Base-by-base conservation (phyloP, 2,797 vertebrate genomes). In the Sebastes hubbsi region DNA sequence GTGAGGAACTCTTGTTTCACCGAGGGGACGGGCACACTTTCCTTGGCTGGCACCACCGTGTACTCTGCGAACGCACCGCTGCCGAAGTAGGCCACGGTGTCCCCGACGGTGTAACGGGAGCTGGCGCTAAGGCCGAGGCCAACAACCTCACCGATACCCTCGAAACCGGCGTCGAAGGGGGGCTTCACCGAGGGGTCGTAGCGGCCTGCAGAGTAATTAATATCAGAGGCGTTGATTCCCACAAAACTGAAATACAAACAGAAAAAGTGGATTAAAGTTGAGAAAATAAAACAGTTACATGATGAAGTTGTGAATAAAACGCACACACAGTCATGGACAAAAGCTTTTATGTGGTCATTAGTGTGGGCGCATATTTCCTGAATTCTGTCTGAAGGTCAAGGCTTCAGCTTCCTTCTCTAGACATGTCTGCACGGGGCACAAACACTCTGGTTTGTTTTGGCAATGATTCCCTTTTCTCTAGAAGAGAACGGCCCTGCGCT, bases 151-250 rank as follows among this genome's bases (percentile, higher is more conserved):
- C 98, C 97, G 0, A 98, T 87, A 32, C 97, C 98, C 94, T 99
- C 97, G 42, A 99, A 99, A 6, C 97, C 98, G 34, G 91, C 78
- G 11, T 97, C 97, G 61, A 99, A 99, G 2, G 97, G 98, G 71
- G 96, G 96, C 89, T 96, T 97, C 86, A 95, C 85, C 0, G 97
- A 95, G 0, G 95, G 49, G 78, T 98, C 95, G 8, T 99, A 99
- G 14, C 97, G 96, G 64, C 97, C 98, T 0, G 98, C 97, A 0
- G 97, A 95, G 91, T 96, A 97, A 95, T 98, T 99, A 92, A 99
- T 96, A 86, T 99, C 98, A 38, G 97, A 97, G n/a, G 98, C 97
- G 72, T 99, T 99, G 93, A 99, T 95, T 87, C 98, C 97, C 76
- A 97, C 94, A 94, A 97, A 98, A 90, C 98, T 99, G 94, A 73